phyloP scores from a whole-genome alignment of 2,113 vertebrate genomes.

The Todiramphus saurophagus region DNA sequence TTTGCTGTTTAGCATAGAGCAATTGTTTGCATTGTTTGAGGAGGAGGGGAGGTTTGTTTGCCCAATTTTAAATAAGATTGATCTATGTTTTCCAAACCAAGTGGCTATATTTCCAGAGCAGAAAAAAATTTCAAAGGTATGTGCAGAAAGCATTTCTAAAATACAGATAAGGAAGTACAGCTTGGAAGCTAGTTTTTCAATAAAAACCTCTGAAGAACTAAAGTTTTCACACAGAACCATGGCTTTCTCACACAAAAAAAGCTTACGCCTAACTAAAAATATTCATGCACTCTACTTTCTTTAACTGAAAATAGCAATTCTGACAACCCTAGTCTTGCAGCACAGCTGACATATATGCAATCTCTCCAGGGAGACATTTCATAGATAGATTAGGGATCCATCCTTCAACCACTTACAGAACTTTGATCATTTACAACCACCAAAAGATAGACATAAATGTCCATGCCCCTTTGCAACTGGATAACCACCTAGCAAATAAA shows the following conservation, averaged over 20 bases:
- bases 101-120: neutral
- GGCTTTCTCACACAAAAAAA: constrained; percentile 15
- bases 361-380: neutral
- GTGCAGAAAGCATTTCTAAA: neutral
- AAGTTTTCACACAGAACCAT: neutral
- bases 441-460: neutral
- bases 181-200: neutral
- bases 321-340: neutral
- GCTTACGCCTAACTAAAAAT: constrained; percentile 6
- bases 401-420: neutral
- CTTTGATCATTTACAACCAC: neutral
- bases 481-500: neutral
- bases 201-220: neutral
- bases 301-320: constrained; percentile 24
- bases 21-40: neutral
- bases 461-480: neutral
- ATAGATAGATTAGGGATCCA: neutral
- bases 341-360: neutral
- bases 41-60: neutral
- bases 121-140: neutral
- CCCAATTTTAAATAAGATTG: constrained; percentile 29
- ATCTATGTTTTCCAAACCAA: constrained; percentile 48
- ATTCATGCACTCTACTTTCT: neutral
- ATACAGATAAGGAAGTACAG: neutral
- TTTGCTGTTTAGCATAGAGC: constrained; percentile 39